phyloP scores from a whole-genome alignment of 2,888 invertebrate genomes.

The Tyria jacobaeae region DNA sequence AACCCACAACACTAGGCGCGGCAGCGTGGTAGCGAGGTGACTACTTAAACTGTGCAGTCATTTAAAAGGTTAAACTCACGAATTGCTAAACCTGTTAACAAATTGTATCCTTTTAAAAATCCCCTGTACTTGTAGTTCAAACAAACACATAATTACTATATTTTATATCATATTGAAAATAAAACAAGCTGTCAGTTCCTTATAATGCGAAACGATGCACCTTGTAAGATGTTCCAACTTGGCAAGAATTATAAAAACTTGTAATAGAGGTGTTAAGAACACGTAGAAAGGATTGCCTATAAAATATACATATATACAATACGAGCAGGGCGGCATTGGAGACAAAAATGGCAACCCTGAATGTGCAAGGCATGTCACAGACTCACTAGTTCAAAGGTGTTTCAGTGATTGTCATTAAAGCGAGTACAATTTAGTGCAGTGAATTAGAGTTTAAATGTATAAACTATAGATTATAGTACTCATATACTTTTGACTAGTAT shows the following conservation, averaged over 20 bases:
- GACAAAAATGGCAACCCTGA: slow-evolving; percentile 27
- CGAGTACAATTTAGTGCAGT: background rate
- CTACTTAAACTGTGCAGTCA: too few relatives aligned
- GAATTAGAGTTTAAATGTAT: background rate
- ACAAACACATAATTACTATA: background rate
- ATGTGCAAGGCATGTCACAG: slow-evolving; percentile 28
- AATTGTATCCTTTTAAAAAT: background rate
- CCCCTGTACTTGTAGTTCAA: too few relatives aligned
- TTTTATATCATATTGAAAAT: background rate
- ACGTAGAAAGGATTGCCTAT: slow-evolving; percentile 24
- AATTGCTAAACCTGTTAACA: background rate
- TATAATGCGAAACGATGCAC: slow-evolving; percentile 33
- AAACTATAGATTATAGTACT: background rate
- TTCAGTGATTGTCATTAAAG: slow-evolving; percentile 21
- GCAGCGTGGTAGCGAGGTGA: too few relatives aligned
- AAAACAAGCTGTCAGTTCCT: background rate
- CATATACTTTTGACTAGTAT: slow-evolving; percentile 3
- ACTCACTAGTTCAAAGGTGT: too few relatives aligned
- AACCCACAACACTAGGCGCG: too few relatives aligned
- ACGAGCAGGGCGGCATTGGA: slow-evolving; percentile 18
- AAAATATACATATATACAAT: slow-evolving; percentile 32
- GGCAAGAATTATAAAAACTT: slow-evolving; percentile 39
- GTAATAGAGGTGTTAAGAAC: slow-evolving; percentile 34
- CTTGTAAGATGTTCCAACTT: slow-evolving; percentile 27
- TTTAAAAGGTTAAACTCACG: too few relatives aligned